Percentiles rank a stretch among this genome's conserved stretches.
Conservation (phyloP, 2,113 vertebrate species). For the Lethenteron camtschaticum region DNA sequence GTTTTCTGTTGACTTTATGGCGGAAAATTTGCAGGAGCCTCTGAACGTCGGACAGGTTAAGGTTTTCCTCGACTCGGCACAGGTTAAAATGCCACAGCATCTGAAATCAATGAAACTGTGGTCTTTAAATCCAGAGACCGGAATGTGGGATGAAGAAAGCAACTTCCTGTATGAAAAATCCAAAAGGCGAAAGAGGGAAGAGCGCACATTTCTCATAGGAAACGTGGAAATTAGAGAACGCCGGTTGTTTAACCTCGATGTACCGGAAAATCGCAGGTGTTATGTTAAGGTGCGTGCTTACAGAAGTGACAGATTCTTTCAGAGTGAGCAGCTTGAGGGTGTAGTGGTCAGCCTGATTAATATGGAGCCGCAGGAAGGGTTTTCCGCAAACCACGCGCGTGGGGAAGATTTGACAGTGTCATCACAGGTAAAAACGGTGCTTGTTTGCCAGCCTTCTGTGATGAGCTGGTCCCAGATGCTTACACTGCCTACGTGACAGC, state of each 20-base stretch:
- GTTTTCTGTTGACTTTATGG: slow-evolving; percentile 81
- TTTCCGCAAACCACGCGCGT: slow-evolving; percentile 61
- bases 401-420: slow-evolving; percentile 84
- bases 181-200: slow-evolving; percentile 45
- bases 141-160: slow-evolving; percentile 83
- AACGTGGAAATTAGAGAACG: slow-evolving; percentile 96
- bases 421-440: slow-evolving; percentile 62
- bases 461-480: slow-evolving; percentile 51
- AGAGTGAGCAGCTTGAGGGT: slow-evolving; percentile 68
- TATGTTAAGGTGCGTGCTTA: slow-evolving; percentile 75
- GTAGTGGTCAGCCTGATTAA: slow-evolving; percentile 76
- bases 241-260: slow-evolving; percentile 77
- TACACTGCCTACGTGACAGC: slow-evolving; percentile 67
- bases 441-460: slow-evolving; percentile 80
- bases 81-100: slow-evolving; percentile 68
- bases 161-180: slow-evolving; percentile 41
- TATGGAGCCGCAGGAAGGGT: slow-evolving; percentile 59
- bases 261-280: slow-evolving; percentile 73
- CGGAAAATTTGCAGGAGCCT: slow-evolving; percentile 36
- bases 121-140: slow-evolving; percentile 81
- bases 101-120: slow-evolving; percentile 64
- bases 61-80: slow-evolving; percentile 55
- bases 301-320: slow-evolving; percentile 68
- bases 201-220: slow-evolving; percentile 74
- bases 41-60: slow-evolving; percentile 72